Base-by-base conservation (phyloP, 2,888 invertebrate species). In the Teleogryllus oceanicus region DNA sequence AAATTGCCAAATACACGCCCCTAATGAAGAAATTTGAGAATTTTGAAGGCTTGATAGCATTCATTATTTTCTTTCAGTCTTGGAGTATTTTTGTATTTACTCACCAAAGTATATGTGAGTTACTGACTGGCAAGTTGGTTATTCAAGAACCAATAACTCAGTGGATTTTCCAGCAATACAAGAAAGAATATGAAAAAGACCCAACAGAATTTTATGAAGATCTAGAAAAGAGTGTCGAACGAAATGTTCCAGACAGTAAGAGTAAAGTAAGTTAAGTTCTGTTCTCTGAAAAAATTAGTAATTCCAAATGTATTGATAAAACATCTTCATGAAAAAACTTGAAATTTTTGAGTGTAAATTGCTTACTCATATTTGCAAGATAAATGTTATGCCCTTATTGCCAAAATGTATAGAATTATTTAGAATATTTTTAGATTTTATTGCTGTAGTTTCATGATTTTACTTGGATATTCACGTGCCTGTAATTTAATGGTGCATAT, bases 221-320 rank as follows among this genome's bases (percentile, higher is more conserved):
- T 10, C 49, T 78, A 20, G n/a, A 49, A 5, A 74, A 74, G 74
- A 50, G 49, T 24, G 49, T 75, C 8, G 49, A 74, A n/a, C 18
- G 10, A 49, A 78, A 75, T 10, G 78, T 49, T 8, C 75, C 78
- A 4, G 75, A 78, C 74, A 74, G 74, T n/a, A 74, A 51, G 37
- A n/a, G 74, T 21, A 78, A 74, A 74, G 78, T 78, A 75, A 74
- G 74, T 21, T 37, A 5, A 37, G 37, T 8, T 37, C 37, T 37
- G 37, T 37, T 37, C 37, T 37, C 37, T 37, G 37, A 37, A 37
- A 24, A 8, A 37, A 37, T 62, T 62, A 62, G 10, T 62, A 16
- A 62, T 62, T 62, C n/a, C 8, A 37, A 62, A 62, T 62, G 16
- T 3, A 62, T 13, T 62, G 62, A 13, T 62, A 62, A 62, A 62